Conservation (phyloP, 2,113 vertebrate genomes). For the Ictalurus punctatus region DNA sequence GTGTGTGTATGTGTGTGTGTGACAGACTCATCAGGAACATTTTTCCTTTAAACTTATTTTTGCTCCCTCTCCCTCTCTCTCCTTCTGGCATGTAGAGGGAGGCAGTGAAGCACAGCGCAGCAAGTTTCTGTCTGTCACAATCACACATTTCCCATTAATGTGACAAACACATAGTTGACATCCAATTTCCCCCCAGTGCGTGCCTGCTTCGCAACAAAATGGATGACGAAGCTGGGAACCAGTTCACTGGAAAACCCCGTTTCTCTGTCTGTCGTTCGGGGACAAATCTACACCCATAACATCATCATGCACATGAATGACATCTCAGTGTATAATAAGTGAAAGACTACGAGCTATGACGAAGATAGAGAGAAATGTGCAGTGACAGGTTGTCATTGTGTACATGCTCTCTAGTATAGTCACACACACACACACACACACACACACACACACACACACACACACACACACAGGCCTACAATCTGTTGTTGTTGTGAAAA, state of each 20-base stretch:
- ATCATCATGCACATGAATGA: constrained; percentile 66
- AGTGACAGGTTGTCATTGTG: neutral
- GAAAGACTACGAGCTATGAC: constrained; percentile 53
- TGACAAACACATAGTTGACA: constrained; percentile 67
- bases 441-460: neutral
- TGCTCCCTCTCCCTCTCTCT: constrained; percentile 4
- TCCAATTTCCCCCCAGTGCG: constrained; percentile 49
- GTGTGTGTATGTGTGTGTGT: neutral
- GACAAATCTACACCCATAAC: constrained; percentile 61
- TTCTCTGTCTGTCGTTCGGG: constrained; percentile 47
- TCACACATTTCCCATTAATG: constrained; percentile 67
- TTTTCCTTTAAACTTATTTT: neutral
- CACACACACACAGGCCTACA: neutral
- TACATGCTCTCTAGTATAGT: constrained; percentile 8
- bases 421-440: neutral
- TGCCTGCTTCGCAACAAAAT: constrained; percentile 46
- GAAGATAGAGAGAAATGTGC: neutral
- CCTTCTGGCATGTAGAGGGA: constrained; percentile 35
- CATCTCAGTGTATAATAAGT: constrained; percentile 57
- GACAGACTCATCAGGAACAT: neutral
- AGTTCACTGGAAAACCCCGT: constrained; percentile 37
- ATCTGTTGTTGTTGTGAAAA: constrained; percentile 29
- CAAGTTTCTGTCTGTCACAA: constrained; percentile 65
- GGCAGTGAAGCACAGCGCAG: constrained; percentile 47
- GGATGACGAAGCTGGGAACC: constrained; percentile 53